phyloP scores from a whole-genome alignment of 1,140 invertebrate species.

The Pseudomyrmex gracilis region DNA sequence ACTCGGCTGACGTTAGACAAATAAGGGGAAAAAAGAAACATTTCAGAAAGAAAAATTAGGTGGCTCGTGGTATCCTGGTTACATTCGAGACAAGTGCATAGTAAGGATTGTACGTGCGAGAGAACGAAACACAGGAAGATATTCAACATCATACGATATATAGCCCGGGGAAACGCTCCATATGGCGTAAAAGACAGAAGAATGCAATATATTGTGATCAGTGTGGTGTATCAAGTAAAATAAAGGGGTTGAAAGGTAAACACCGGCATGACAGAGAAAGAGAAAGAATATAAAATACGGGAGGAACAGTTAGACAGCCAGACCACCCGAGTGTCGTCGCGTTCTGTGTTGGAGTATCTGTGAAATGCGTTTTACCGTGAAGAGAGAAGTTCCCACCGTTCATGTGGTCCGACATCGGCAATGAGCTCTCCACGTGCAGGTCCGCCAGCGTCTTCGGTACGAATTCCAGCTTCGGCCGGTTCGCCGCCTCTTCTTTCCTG shows the following conservation, averaged over 20 bases:
- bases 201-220: conserved; percentile 51
- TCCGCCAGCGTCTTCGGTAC: conserved; percentile 96
- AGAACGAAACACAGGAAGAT: conserved; percentile 12
- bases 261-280: conserved; percentile 68
- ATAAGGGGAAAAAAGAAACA: neutral
- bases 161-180: neutral
- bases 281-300: conserved; percentile 38
- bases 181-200: conserved; percentile 37
- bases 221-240: conserved; percentile 40
- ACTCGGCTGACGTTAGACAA: neutral
- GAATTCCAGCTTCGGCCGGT: conserved; percentile 95
- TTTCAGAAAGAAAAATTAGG: neutral
- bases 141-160: neutral
- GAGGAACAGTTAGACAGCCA: conserved; percentile 78
- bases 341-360: conserved; percentile 71
- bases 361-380: conserved; percentile 82
- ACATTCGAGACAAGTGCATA: neutral
- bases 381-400: conserved; percentile 86
- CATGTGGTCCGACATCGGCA: conserved; percentile 82
- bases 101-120: conserved; percentile 12
- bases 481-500: conserved; percentile 96
- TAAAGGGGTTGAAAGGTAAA: conserved; percentile 51
- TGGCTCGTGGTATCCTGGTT: neutral
- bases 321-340: conserved; percentile 72
- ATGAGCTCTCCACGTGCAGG: conserved; percentile 90